A percentile compares a stretch with the other conserved stretches of the same genome.
Evolutionary conservation across 2,888 invertebrate genomes (phyloP).

Genomic region (Synanthedon myopaeformis): DNA sequence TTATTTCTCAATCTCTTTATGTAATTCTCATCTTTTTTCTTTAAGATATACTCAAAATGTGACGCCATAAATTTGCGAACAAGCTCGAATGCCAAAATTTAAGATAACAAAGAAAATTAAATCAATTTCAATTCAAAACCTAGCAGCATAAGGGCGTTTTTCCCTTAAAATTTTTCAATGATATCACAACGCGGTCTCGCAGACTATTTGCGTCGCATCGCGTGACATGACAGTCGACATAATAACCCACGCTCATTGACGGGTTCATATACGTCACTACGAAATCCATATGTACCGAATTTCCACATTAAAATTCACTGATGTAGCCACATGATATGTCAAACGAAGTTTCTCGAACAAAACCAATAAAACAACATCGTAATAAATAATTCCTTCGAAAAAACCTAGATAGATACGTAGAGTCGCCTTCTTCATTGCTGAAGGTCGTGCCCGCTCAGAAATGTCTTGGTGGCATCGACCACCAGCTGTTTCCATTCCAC

Average conservation of each 20-base stretch:
- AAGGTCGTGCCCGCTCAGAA: too few relatives aligned
- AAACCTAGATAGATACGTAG: too few relatives aligned
- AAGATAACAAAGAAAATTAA: too few relatives aligned
- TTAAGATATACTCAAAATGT: background rate
- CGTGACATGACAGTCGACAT: slow-evolving; percentile 14
- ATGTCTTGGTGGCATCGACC: too few relatives aligned
- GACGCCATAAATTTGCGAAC: background rate
- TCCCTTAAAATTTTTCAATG: background rate
- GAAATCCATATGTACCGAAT: background rate
- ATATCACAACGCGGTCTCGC: background rate
- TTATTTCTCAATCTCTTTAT: too few relatives aligned
- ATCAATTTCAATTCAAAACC: too few relatives aligned
- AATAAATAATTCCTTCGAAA: background rate
- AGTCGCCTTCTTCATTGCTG: too few relatives aligned
- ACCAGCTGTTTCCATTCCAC: too few relatives aligned
- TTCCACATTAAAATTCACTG: background rate
- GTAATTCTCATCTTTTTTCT: too few relatives aligned
- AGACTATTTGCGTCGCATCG: slow-evolving; percentile 31
- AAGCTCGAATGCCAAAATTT: background rate
- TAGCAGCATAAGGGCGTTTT: background rate
- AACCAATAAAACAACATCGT: background rate
- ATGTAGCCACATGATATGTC: background rate
- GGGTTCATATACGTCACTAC: background rate
- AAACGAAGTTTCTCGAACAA: background rate
- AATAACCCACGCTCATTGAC: background rate